Percentiles rank a stretch among this genome's conserved stretches.
Conservation (phyloP, 2,888 invertebrate species). For the Sepioteuthis lessoniana region DNA sequence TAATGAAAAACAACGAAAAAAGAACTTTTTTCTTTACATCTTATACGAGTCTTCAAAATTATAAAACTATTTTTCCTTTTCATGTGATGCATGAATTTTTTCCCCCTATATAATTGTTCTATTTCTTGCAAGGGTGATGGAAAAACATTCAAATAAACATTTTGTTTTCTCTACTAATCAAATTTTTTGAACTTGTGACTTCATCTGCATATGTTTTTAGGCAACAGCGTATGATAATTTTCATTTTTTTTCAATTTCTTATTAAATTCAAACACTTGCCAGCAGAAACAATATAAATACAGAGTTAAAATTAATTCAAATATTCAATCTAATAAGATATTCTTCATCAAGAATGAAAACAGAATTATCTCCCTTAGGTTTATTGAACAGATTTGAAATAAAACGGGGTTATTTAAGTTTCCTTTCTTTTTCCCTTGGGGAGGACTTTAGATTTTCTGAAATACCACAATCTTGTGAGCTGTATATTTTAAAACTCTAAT, state of each 20-base stretch:
- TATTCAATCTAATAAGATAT: background rate
- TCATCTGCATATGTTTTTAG: background rate
- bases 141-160: background rate
- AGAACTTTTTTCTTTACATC: too few species aligned
- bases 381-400: background rate
- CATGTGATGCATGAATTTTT: too few species aligned
- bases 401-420: background rate
- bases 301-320: background rate
- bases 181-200: background rate
- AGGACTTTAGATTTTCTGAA: too few species aligned
- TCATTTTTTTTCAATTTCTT: background rate
- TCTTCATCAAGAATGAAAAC: background rate
- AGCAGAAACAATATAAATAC: background rate
- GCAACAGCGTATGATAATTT: background rate
- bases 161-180: background rate
- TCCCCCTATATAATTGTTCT: too few species aligned
- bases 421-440: too few species aligned
- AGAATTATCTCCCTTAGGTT: background rate
- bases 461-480: too few species aligned
- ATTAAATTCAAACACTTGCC: background rate
- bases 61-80: too few species aligned
- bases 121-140: too few species aligned
- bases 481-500: too few species aligned
- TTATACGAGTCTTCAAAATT: too few species aligned
- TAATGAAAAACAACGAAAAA: too few species aligned